Evolutionary conservation across 2,888 invertebrate species (phyloP).

Genomic region (Saturnia japonica): DNA sequence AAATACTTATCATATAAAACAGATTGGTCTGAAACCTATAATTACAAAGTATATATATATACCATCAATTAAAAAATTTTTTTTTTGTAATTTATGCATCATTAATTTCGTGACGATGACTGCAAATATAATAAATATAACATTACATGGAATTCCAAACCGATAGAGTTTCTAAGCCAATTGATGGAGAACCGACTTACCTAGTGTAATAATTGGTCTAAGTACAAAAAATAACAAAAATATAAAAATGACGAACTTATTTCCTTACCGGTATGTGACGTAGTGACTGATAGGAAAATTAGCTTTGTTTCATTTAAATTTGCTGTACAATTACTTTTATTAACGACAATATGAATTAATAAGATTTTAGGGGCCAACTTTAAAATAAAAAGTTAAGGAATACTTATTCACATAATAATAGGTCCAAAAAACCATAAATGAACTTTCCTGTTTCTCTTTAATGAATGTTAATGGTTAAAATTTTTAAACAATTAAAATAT

Average conservation of each 20-base stretch:
- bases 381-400: neutral
- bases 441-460: slow-evolving; percentile 22
- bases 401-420: neutral
- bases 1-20: too few relatives aligned
- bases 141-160: neutral
- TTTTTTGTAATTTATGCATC: neutral
- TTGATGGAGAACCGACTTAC: slow-evolving; percentile 6
- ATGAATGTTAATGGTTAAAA: slow-evolving; percentile 13
- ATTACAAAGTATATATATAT: too few relatives aligned
- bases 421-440: neutral
- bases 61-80: neutral
- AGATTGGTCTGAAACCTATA: too few relatives aligned
- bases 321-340: neutral
- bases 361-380: neutral
- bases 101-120: neutral
- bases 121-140: neutral
- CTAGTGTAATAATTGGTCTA: slow-evolving; percentile 22
- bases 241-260: neutral
- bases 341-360: neutral
- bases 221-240: neutral
- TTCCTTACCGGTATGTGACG: neutral
- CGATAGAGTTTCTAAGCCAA: neutral
- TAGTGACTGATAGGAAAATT: neutral
- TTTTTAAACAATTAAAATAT: neutral
- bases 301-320: neutral